phyloP scores from a whole-genome alignment of 2,888 invertebrate species.

The Corythucha ciliata region DNA sequence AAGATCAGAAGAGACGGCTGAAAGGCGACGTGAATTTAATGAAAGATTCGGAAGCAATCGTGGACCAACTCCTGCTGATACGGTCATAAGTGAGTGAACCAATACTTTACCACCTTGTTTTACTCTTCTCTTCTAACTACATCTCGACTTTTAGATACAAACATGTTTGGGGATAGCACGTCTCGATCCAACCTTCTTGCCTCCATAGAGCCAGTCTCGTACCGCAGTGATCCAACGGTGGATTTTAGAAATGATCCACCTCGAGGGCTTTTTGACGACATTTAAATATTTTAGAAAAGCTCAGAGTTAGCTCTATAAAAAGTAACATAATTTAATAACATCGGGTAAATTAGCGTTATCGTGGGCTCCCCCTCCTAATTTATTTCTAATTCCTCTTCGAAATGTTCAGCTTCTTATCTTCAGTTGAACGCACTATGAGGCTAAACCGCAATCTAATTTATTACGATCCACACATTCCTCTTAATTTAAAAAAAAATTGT shows the following conservation, averaged over 20 bases:
- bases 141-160: slow-evolving; percentile 18
- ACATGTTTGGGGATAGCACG: slow-evolving; percentile 29
- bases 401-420: too few species aligned
- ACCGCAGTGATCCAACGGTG: slow-evolving; percentile 37
- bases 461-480: too few species aligned
- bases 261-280: slow-evolving; percentile 73
- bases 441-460: too few species aligned
- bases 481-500: too few species aligned
- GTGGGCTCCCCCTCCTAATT: too few species aligned
- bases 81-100: slow-evolving; percentile 16
- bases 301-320: too few species aligned
- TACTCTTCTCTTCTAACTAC: too few species aligned
- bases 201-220: slow-evolving; percentile 31
- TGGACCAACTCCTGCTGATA: slow-evolving; percentile 12
- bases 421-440: too few species aligned
- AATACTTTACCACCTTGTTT: not conserved
- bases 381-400: too few species aligned
- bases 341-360: too few species aligned
- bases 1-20: slow-evolving; percentile 67
- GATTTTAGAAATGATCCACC: slow-evolving; percentile 49
- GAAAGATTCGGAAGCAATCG: slow-evolving; percentile 48
- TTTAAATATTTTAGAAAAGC: slow-evolving; percentile 51
- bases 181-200: slow-evolving; percentile 31
- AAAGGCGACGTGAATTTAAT: slow-evolving; percentile 62
- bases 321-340: too few species aligned